Base-by-base conservation (phyloP, 2,113 vertebrate genomes). In the Perca schrenkii region DNA sequence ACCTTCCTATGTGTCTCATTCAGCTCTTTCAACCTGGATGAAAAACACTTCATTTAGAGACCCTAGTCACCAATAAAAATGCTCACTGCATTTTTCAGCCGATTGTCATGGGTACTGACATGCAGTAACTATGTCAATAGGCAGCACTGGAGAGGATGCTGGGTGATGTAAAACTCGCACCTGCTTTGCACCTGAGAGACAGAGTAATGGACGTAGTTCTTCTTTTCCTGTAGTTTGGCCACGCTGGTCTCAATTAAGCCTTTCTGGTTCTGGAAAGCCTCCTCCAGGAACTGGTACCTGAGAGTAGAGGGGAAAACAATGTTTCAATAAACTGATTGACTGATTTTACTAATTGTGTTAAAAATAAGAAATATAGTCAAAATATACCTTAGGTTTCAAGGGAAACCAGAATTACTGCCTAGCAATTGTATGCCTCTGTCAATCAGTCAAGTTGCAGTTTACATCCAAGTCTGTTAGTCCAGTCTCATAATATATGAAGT, bases 281-380 rank as follows among this genome's bases (percentile, higher is more conserved):
- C 98, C 89, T 99, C 98, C 84, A 99, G 93, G 94, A 99, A 99
- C 90, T 99, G 98, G 74, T 99, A 99, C 94, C 98, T 99, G 89
- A 70, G 90, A 91, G 85, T 62, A 22, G 91, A 54, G 6, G 11
- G 28, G 15, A 13, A 6, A 63, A 56, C 4, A 17, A 57, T 36
- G 8, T 60, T 62, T 52, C 11, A 52, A 53, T 53, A 1, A n/a
- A 36, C 14, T 25, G 10, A 71, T 28, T 43, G 17, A 43, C 3
- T 11, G 14, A 46, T 17, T 43, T 43, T 46, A 43, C 11, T 43
- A n/a, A 43, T 11, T 11, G 40, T 43, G 40, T 43, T 43, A 43
- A 43, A 43, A 43, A 43, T 43, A 43, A 11, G 40, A 43, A 43
- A 43, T 43, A 8, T 0, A 6, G 40, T 43, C 40, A 43, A 43